Base-by-base conservation (phyloP, 1,140 invertebrate genomes). In the Helicoverpa armigera region DNA sequence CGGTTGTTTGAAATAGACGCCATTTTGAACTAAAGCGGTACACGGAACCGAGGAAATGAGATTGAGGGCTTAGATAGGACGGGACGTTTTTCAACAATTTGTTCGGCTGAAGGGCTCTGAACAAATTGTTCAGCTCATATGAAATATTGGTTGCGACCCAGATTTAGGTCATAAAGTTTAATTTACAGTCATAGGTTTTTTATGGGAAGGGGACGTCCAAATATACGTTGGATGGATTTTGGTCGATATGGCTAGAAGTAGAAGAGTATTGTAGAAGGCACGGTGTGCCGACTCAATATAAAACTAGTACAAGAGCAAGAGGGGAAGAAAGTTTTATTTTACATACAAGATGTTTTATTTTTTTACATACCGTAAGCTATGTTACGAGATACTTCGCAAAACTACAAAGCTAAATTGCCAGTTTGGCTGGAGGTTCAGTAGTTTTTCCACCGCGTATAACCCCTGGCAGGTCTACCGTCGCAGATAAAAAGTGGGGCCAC, bases 1-100 rank as follows among this genome's bases (percentile, higher is more conserved):
- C 75, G 75, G 75, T 56, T 77, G 51, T 65, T 77, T 65, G 60
- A 51, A 65, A 76, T 76, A 76, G 35, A 76, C 58, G 74, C 74
- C 58, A 65, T 76, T 61, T 65, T 65, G 12, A 23, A 51, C 48
- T 65, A 58, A 73, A 56, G 23, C 35, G 69, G 50, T 31, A 43
- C 50, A 50, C 69, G 18, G 69, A 53, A 53, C 48, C 5, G 67
- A 51, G 18, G 69, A 72, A 69, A 72, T 72, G 69, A 72, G 69
- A 72, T 72, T 43, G 23, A 31, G 23, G 69, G 50, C 11, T 72
- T 54, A 72, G 50, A 72, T 72, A 72, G 23, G 53, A 31, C 14
- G 2, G 50, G 4, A 16, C 50, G 3, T 72, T 72, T 51, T 72
- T 72, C 50, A 43, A 72, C 69, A 54, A 72, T 72, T 72, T 72